Evolutionary conservation across 2,888 invertebrate species (phyloP).

Genomic region (Megastigmus dorsalis): DNA sequence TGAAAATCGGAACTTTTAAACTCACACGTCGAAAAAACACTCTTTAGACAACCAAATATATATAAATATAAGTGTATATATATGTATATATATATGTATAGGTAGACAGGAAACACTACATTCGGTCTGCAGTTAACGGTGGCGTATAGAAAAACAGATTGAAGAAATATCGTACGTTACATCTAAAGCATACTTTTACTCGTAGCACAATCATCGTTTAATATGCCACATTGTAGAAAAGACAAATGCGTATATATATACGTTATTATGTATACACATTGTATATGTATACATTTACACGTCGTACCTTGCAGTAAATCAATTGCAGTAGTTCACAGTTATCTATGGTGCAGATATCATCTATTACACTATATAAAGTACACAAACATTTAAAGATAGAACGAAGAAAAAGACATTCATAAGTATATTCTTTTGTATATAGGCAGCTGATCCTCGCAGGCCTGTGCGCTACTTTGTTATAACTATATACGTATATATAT

Average conservation of each 20-base stretch:
- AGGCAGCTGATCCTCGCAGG: too few relatives aligned
- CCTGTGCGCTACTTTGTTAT: too few relatives aligned
- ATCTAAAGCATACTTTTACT: slow-evolving; percentile 68
- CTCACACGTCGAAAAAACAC: slow-evolving; percentile 31
- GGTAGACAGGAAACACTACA: slow-evolving; percentile 58
- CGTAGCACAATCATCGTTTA: slow-evolving; percentile 60
- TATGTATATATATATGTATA: slow-evolving; percentile 19
- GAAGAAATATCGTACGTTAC: slow-evolving; percentile 65
- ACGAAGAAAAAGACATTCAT: too few relatives aligned
- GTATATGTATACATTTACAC: slow-evolving; percentile 23
- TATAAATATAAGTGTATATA: neutral
- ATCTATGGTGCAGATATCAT: neutral
- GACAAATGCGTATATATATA: slow-evolving; percentile 40
- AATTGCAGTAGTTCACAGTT: neutral
- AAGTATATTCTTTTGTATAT: too few relatives aligned
- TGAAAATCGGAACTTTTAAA: slow-evolving; percentile 35
- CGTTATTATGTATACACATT: slow-evolving; percentile 44
- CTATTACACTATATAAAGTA: neutral
- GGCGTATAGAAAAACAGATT: slow-evolving; percentile 50
- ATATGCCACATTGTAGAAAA: slow-evolving; percentile 58
- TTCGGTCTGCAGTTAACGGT: slow-evolving; percentile 47
- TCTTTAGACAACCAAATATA: slow-evolving; percentile 23
- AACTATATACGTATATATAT: too few relatives aligned
- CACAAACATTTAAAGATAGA: neutral
- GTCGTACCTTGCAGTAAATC: slow-evolving; percentile 26